Evolutionary conservation across 2,888 invertebrate genomes (phyloP).

Genomic region (Corythucha ciliata): DNA sequence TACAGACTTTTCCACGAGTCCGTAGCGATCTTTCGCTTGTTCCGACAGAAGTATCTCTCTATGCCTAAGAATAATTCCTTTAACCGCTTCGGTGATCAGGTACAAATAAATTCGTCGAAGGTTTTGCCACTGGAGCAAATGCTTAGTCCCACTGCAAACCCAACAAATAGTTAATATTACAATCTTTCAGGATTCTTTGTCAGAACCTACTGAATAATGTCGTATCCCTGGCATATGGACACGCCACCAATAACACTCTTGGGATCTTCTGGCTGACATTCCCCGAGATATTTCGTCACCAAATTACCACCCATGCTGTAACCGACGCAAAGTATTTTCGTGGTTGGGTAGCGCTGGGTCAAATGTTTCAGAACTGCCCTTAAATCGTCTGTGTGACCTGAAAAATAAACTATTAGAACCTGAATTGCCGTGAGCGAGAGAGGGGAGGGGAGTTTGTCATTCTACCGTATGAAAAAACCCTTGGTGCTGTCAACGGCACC

Average conservation of each 20-base stretch:
- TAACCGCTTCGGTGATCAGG: conserved; percentile 87
- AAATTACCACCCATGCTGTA: conserved; percentile 92
- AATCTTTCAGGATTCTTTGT: no score
- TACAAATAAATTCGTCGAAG: conserved; percentile 82
- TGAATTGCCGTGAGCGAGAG: background rate
- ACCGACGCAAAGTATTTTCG: conserved; percentile 74
- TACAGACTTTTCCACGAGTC: conserved; percentile 69
- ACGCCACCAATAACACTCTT: conserved; percentile 74
- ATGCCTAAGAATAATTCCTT: conserved; percentile 76
- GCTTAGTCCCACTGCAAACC: conserved; percentile 62
- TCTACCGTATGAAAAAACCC: conserved; percentile 90
- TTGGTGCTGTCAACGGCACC: conserved; percentile 73
- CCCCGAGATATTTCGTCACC: conserved; percentile 86
- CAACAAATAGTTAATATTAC: no score
- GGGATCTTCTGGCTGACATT: conserved; percentile 53
- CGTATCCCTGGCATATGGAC: conserved; percentile 90
- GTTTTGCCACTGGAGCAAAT: conserved; percentile 77
- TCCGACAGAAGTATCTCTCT: conserved; percentile 64
- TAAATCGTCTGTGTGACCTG: conserved; percentile 85
- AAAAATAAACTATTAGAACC: background rate
- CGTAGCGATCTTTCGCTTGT: conserved; percentile 57
- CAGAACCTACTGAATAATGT: conserved; percentile 70
- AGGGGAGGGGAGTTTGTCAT: conserved; percentile 31
- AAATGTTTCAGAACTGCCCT: conserved; percentile 71
- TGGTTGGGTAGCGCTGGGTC: conserved; percentile 60